These are phyloP conservation scores for Drosophila cognata DNA, from an alignment of 2,888 invertebrate genomes.

Conservation along the genomic window DNA sequence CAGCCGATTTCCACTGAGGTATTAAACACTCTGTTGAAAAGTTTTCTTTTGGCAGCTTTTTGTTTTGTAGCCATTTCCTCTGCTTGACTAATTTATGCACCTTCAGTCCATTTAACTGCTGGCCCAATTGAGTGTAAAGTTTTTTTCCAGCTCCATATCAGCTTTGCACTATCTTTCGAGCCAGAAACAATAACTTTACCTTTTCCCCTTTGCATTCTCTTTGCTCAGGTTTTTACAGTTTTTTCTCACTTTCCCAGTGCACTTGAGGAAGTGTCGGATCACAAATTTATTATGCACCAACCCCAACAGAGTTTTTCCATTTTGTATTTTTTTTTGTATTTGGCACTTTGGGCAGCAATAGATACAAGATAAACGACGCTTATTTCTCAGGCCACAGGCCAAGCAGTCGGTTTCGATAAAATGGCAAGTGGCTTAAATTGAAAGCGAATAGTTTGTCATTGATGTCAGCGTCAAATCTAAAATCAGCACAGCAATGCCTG, in stretches of 20 bases:
- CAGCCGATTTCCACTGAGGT: constrained; percentile 5
- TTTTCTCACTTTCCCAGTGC: constrained; percentile 66
- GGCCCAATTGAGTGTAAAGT: constrained; percentile 57
- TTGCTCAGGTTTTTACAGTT: constrained; percentile 29
- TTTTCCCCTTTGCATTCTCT: constrained; percentile 13
- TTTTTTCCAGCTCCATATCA: constrained; percentile 22
- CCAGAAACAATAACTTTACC: constrained; percentile 40
- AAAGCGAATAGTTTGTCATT: constrained; percentile 49
- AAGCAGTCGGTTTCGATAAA: constrained; percentile 10
- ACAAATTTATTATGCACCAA: constrained; percentile 37
- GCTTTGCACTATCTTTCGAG: constrained; percentile 35
- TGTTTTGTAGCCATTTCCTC: constrained; percentile 16
- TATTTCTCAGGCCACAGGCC: constrained; percentile 5
- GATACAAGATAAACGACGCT: constrained; percentile 20
- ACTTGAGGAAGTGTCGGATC: constrained; percentile 57
- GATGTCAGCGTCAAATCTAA: constrained; percentile 49
- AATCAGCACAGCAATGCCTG: constrained; percentile 48
- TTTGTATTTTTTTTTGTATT: neutral
- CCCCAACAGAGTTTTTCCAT: constrained; percentile 1
- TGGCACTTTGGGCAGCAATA: constrained; percentile 18
- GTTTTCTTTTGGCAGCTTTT: constrained; percentile 2
- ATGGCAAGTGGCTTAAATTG: constrained; percentile 37
- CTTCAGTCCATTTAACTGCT: constrained; percentile 23
- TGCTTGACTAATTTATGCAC: constrained; percentile 41
- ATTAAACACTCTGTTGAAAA: constrained; percentile 1